These are phyloP conservation scores for Hydrolagus affinis DNA, from an alignment of 2,113 vertebrate genomes.

Conservation along the genomic window DNA sequence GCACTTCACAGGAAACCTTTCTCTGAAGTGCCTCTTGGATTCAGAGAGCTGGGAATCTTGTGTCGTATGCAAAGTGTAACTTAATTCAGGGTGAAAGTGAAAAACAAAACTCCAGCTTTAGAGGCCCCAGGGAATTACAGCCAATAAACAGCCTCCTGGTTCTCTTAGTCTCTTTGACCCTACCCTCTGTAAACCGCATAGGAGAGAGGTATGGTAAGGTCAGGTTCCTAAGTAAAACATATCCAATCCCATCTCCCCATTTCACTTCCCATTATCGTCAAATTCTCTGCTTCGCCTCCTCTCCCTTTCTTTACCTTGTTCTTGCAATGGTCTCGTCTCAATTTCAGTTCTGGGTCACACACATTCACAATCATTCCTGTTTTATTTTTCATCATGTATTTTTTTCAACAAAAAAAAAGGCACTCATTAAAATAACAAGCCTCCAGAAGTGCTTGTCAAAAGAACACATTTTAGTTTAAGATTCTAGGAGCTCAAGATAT, in stretches of 20 bases:
- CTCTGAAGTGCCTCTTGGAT: neutral
- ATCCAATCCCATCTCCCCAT: neutral
- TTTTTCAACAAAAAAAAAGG: neutral
- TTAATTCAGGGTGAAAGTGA: neutral
- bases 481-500: too few relatives aligned
- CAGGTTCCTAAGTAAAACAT: neutral
- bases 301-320: neutral
- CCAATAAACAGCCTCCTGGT: neutral
- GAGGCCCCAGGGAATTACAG: neutral
- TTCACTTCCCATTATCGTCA: neutral
- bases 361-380: neutral
- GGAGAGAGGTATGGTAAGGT: neutral
- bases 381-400: neutral
- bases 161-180: neutral
- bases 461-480: too few relatives aligned
- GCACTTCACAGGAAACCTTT: neutral
- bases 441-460: too few relatives aligned
- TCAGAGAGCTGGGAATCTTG: neutral
- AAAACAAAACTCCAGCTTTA: neutral
- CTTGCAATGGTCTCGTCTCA: neutral
- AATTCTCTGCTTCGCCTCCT: neutral
- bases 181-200: neutral
- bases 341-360: neutral
- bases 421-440: too few relatives aligned
- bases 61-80: neutral